A percentile compares a stretch with the other conserved stretches of the same genome.
Conservation (phyloP, 2,113 vertebrate genomes). For the Tapirus terrestris region DNA sequence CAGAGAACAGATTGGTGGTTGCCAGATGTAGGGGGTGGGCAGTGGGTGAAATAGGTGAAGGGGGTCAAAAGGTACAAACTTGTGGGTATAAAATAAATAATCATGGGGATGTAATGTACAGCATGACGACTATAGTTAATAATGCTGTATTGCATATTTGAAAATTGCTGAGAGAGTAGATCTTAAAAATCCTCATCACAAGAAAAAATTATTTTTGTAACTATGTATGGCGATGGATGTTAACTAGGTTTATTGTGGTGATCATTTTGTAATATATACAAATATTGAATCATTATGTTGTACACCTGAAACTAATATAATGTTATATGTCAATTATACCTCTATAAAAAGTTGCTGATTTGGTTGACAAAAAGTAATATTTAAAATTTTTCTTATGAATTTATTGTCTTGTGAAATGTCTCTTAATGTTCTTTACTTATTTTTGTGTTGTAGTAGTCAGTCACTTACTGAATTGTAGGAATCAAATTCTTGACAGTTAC, state of each 20-base stretch:
- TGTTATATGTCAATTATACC: neutral
- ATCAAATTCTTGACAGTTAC: conserved; percentile 19
- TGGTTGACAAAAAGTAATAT: neutral
- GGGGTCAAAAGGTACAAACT: neutral
- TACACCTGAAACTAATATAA: neutral
- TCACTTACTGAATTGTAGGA: conserved; percentile 30
- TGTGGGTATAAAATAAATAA: neutral
- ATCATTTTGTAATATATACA: neutral
- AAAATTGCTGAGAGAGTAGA: neutral
- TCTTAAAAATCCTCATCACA: neutral
- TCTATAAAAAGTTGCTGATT: conserved; percentile 5
- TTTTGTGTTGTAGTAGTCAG: conserved; percentile 24
- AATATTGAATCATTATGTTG: neutral
- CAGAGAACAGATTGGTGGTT: neutral
- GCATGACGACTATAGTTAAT: neutral
- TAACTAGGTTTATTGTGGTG: neutral
- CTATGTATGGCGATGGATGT: neutral
- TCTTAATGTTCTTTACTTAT: conserved; percentile 50
- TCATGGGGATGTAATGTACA: neutral
- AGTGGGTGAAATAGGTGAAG: neutral
- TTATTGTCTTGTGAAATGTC: conserved; percentile 36
- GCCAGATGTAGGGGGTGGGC: neutral
- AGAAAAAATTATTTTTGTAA: neutral
- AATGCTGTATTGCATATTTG: neutral
- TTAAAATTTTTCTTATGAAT: conserved; percentile 28